phyloP scores from a whole-genome alignment of 35 echinoderm and acorn worm species.

The Holothuria glaberrima region DNA sequence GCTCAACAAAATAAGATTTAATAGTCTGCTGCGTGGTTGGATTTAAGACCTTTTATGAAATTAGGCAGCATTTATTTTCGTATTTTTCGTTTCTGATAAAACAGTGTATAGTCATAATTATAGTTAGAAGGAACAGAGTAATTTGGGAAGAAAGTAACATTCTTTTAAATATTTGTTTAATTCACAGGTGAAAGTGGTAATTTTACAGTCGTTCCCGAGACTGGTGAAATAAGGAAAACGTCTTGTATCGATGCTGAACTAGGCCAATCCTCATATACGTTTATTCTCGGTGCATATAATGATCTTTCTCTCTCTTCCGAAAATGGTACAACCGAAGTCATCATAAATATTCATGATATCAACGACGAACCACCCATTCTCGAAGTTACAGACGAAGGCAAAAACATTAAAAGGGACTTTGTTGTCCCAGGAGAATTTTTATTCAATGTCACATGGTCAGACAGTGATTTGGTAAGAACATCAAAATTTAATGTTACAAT shows the following conservation, averaged over 20 bases:
- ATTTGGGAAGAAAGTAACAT: no score
- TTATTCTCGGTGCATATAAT: constrained; percentile 19
- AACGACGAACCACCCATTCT: constrained; percentile 34
- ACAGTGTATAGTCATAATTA: no score
- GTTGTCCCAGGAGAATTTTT: constrained; percentile 10
- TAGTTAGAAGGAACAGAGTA: no score
- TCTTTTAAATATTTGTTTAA: no score
- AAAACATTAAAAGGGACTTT: not conserved
- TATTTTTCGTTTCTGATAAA: no score
- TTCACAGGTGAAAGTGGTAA: not conserved
- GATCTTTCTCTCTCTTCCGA: not conserved
- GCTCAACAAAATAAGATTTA: no score
- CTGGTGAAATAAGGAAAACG: not conserved
- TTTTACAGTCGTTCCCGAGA: constrained; percentile 11
- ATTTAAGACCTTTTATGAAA: no score
- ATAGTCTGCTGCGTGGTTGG: no score
- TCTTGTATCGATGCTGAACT: constrained; percentile 11
- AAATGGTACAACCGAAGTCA: constrained; percentile 5
- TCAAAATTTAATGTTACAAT: not conserved
- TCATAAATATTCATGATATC: constrained; percentile 27
- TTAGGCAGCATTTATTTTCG: no score
- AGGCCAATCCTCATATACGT: not conserved
- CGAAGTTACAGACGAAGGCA: not conserved
- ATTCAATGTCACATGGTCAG: not conserved
- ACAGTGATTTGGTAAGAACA: constrained; percentile 12